phyloP scores from a whole-genome alignment of 2,797 vertebrate species.

The Oreonectes daqikongensis region DNA sequence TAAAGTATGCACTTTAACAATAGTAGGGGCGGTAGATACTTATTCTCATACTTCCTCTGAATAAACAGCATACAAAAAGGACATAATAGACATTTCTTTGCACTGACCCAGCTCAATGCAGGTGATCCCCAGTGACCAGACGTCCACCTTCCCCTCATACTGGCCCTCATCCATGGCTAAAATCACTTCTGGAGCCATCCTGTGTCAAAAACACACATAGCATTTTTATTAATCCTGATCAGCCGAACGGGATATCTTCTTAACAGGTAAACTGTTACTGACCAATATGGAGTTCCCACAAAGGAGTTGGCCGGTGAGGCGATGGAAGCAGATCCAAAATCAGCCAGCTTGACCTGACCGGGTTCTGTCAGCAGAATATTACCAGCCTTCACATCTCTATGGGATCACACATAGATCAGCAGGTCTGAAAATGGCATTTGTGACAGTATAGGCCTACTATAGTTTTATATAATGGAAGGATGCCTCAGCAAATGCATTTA shows the following conservation, averaged over 20 bases:
- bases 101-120: slow-evolving; percentile 94
- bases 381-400: slow-evolving; percentile 98
- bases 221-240: background rate
- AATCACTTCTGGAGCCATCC: slow-evolving; percentile 99
- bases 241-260: background rate
- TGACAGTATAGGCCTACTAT: no score
- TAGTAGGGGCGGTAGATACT: background rate
- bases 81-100: no score
- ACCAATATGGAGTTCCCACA: slow-evolving; percentile 99
- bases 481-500: no score
- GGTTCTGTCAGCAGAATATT: slow-evolving; percentile 98
- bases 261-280: slow-evolving; percentile 59
- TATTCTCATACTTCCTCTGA: background rate
- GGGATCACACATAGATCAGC: slow-evolving; percentile 30
- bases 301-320: slow-evolving; percentile 98
- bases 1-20: background rate
- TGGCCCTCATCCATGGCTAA: slow-evolving; percentile 98
- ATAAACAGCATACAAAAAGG: background rate
- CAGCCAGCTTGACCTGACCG: slow-evolving; percentile 96
- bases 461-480: no score
- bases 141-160: slow-evolving; percentile 95
- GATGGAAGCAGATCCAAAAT: slow-evolving; percentile 98
- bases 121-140: slow-evolving; percentile 97
- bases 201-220: slow-evolving; percentile 68
- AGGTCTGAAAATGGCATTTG: no score